Conservation (phyloP, 2,888 invertebrate species). For the Athetis lepigone region DNA sequence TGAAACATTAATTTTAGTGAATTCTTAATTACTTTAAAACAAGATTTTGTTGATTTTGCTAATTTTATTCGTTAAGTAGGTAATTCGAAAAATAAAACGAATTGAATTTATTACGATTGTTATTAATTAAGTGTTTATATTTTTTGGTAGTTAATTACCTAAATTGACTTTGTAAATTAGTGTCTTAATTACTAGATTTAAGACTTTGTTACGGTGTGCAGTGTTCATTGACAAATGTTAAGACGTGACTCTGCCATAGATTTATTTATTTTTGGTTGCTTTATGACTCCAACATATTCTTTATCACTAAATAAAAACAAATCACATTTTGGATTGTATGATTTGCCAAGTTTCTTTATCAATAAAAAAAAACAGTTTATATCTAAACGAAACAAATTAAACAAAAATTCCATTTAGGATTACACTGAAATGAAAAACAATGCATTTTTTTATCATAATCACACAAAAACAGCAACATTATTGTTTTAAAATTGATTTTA, state of each 20-base stretch:
- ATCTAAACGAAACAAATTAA: not conserved
- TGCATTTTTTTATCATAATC: not conserved
- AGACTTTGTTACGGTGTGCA: slow-evolving; percentile 14
- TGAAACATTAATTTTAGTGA: not conserved
- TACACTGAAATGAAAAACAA: not conserved
- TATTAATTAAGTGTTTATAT: slow-evolving; percentile 16
- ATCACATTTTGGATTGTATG: too few species aligned
- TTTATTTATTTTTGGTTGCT: not conserved
- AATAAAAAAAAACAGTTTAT: not conserved
- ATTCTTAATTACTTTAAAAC: not conserved
- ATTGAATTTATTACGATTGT: not conserved
- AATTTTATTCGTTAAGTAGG: not conserved
- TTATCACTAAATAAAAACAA: slow-evolving; percentile 9
- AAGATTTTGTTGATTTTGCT: not conserved
- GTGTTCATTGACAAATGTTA: not conserved
- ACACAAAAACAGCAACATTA: not conserved
- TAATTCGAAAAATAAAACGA: not conserved
- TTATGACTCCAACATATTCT: not conserved
- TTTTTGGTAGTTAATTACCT: slow-evolving; percentile 4
- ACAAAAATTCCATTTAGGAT: not conserved
- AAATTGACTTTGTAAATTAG: slow-evolving; percentile 18
- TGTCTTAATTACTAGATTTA: slow-evolving; percentile 25
- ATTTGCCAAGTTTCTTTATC: not conserved
- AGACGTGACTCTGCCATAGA: not conserved
- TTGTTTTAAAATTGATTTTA: not conserved